Base-by-base conservation (phyloP, 2,888 invertebrate genomes). In the Lymantria dispar region DNA sequence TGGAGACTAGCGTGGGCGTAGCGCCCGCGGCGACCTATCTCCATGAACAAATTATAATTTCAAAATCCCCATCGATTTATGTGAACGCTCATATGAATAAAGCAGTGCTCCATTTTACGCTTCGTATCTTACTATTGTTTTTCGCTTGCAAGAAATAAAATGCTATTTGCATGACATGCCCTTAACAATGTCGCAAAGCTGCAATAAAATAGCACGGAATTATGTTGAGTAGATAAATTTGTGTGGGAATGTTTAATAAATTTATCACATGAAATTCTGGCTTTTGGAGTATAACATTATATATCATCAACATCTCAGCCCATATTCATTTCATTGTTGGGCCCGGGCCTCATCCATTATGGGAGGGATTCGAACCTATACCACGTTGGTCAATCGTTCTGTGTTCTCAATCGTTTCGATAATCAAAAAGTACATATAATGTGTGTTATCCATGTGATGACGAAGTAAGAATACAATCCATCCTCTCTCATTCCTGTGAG, bases 51-150 rank as follows among this genome's bases (percentile, higher is more conserved):
- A 90, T 89, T 90, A 89, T 88, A 89, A 88, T 90, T 89, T 90
- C 83, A 83, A 87, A 90, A 87, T 85, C 83, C 79, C 82, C 82
- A 79, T 88, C 88, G 86, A 90, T 89, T 89, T 90, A 90, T 90
- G 86, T 78, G 83, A 78, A 79, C 82, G 78, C 85, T 85, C 87
- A 83, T 84, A 83, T 83, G 81, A 78, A 87, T 84, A 86, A 84
- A 82, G 74, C 78, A 78, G 70, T 83, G 85, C 78, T 80, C 83
- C 77, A 85, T 84, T 86, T 87, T 78, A 78, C 75, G 69, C 73
- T 70, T 68, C 57, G 59, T 63, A 70, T 71, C 68, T 66, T 78
- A 76, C 78, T 71, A 76, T 77, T 73, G 76, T 77, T 80, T 70
- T 70, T 69, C 64, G 72, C 50, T 47, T 30, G 54, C 52, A 62